Conservation (phyloP, 2,888 invertebrate genomes). For the Ceriagrion tenellum region DNA sequence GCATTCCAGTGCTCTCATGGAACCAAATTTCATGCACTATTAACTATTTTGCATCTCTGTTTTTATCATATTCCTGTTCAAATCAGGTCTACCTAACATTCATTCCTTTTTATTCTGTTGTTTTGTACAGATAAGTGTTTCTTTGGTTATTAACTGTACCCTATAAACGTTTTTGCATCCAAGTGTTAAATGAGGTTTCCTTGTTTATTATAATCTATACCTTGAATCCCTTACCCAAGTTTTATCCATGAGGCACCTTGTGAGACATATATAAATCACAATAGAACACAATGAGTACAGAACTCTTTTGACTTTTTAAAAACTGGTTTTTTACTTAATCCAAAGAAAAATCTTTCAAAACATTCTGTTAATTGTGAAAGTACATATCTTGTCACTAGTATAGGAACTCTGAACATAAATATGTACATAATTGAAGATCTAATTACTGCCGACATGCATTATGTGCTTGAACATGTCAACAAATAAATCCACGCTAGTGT, state of each 20-base stretch:
- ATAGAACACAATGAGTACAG: background rate
- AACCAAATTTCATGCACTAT: background rate
- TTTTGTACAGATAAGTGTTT: background rate
- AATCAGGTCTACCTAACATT: background rate
- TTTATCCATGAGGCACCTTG: background rate
- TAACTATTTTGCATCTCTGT: background rate
- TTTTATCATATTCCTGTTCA: background rate
- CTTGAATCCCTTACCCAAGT: background rate
- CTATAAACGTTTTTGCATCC: background rate
- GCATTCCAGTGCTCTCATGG: constrained; percentile 39
- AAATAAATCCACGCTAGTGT: background rate
- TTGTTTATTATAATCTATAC: background rate
- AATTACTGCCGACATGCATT: background rate
- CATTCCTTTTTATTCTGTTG: background rate
- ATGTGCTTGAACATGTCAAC: background rate
- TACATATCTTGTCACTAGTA: background rate
- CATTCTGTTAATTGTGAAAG: background rate
- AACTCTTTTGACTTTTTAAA: background rate
- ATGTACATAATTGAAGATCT: background rate
- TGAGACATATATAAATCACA: background rate
- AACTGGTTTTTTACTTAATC: background rate
- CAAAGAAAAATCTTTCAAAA: background rate
- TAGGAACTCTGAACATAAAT: background rate
- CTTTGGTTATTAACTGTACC: background rate
- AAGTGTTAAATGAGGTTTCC: background rate